phyloP scores from a whole-genome alignment of 1,140 invertebrate genomes.

The Contarinia nasturtii region DNA sequence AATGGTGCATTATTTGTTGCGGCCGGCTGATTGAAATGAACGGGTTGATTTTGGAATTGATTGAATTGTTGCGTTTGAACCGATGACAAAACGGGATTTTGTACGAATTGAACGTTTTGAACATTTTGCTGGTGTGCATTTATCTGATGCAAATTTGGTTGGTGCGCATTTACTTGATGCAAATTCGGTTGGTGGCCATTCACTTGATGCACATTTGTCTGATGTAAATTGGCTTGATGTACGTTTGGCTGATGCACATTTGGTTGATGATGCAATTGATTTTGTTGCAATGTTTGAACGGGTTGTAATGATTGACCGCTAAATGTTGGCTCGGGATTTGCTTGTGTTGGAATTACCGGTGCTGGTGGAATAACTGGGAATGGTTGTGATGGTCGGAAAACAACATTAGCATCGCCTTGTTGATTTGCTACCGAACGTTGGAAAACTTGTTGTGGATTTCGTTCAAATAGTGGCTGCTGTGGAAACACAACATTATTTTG shows the following conservation, averaged over 20 bases:
- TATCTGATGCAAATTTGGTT: slow-evolving; percentile 1
- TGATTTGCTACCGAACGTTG: slow-evolving; percentile 15
- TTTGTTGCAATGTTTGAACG: slow-evolving; percentile 8
- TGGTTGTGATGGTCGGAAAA: neutral
- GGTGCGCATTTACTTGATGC: neutral
- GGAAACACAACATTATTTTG: slow-evolving; percentile 5
- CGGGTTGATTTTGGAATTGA: slow-evolving; percentile 3
- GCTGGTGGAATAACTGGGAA: neutral
- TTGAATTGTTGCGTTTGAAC: slow-evolving; percentile 3
- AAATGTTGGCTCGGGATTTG: neutral
- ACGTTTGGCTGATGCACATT: slow-evolving; percentile 1
- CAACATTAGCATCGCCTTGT: slow-evolving; percentile 5
- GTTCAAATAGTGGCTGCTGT: slow-evolving; percentile 16
- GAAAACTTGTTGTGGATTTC: slow-evolving; percentile 25
- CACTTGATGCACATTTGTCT: slow-evolving; percentile 5
- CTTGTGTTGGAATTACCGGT: neutral
- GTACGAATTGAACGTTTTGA: slow-evolving; percentile 21
- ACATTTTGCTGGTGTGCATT: slow-evolving; percentile 1
- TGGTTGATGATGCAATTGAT: slow-evolving; percentile 8
- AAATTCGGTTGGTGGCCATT: neutral
- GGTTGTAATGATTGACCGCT: slow-evolving; percentile 11
- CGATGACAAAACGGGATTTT: slow-evolving; percentile 13
- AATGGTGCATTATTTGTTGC: neutral
- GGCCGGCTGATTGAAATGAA: neutral
- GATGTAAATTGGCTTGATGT: slow-evolving; percentile 4